A percentile compares a stretch with the other conserved stretches of the same genome.
Conservation (phyloP, 2,888 invertebrate genomes). For the Blastobasis lacticolella region DNA sequence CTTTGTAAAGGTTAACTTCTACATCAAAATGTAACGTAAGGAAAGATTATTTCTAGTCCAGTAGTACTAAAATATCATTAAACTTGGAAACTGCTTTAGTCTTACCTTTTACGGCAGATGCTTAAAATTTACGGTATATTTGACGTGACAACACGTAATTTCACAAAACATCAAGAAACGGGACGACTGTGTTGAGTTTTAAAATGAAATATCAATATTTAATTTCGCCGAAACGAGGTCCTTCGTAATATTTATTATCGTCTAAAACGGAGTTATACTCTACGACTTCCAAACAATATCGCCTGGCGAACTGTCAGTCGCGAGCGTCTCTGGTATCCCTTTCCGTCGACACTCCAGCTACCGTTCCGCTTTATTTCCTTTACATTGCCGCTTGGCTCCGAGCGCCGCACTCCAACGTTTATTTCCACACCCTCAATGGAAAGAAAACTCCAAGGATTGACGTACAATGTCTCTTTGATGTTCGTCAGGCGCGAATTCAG, state of each 20-base stretch:
- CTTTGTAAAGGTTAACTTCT: no score
- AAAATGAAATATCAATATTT: constrained; percentile 14
- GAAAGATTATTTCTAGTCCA: no score
- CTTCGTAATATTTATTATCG: constrained; percentile 16
- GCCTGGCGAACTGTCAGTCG: constrained; percentile 16
- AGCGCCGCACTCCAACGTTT: no score
- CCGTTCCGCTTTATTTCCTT: background rate
- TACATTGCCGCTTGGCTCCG: constrained; percentile 1
- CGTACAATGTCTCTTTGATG: background rate
- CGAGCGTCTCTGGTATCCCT: constrained; percentile 1
- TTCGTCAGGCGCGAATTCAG: constrained; percentile 13
- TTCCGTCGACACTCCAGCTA: background rate
- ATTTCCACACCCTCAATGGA: background rate
- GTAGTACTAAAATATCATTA: no score
- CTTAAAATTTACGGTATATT: no score
- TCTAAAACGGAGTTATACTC: constrained; percentile 15
- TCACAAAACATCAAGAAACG: no score
- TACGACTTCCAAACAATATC: constrained; percentile 17
- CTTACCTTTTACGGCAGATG: no score
- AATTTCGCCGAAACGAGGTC: constrained; percentile 18
- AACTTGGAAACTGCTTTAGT: no score
- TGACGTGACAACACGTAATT: no score
- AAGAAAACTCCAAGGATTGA: background rate
- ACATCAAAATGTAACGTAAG: no score
- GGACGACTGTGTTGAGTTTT: background rate